phyloP scores from a whole-genome alignment of 2,113 vertebrate genomes.

The Erinaceus europaeus region DNA sequence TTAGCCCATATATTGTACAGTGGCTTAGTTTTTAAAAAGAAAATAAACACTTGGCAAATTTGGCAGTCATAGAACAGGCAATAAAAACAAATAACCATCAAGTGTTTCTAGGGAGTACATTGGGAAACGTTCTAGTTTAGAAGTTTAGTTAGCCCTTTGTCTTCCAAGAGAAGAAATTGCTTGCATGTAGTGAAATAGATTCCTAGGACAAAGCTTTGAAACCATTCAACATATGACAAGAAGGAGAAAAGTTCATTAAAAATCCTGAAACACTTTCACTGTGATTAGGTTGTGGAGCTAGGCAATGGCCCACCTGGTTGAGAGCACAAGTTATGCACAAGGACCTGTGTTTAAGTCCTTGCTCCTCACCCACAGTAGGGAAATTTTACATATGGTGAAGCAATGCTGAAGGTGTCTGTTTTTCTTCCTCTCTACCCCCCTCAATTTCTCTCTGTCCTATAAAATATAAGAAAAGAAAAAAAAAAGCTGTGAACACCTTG shows the following conservation, averaged over 20 bases:
- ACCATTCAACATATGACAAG: background rate
- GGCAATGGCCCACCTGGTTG: background rate
- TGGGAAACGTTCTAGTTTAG: background rate
- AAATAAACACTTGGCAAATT: background rate
- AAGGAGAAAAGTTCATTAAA: background rate
- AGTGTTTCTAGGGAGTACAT: accelerated
- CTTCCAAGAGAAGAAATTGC: background rate
- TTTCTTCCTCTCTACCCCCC: too few species aligned
- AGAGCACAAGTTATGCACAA: background rate
- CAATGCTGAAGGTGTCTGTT: too few species aligned
- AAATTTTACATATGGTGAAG: too few species aligned
- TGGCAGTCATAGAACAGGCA: background rate
- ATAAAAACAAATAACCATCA: background rate
- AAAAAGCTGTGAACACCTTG: background rate
- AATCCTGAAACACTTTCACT: background rate
- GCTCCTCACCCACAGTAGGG: too few species aligned
- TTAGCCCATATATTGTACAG: background rate
- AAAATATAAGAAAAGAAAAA: too few species aligned
- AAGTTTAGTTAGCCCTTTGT: background rate
- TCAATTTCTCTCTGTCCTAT: too few species aligned
- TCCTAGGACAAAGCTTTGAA: background rate
- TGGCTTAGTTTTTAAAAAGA: background rate
- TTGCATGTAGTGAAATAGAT: background rate
- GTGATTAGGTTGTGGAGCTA: background rate
- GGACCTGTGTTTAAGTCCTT: too few species aligned